Conservation (phyloP, 1,140 invertebrate species). For the Heliconius nattereri region DNA sequence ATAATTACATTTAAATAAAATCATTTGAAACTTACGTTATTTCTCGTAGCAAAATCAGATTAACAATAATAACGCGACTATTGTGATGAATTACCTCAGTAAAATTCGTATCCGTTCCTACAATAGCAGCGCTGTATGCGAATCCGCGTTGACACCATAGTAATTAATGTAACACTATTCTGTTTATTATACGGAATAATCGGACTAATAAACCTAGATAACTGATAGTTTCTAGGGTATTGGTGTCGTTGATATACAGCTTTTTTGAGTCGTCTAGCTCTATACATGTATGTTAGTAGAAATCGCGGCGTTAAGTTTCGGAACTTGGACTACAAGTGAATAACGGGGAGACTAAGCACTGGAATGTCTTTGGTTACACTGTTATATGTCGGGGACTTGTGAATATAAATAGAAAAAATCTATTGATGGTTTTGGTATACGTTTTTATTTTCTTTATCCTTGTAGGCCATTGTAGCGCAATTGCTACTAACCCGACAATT, state of each 20-base stretch:
- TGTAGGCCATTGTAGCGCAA: too few species aligned
- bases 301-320: not conserved
- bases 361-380: too few species aligned
- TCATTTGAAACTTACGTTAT: too few species aligned
- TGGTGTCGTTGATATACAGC: not conserved
- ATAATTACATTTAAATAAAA: too few species aligned
- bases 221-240: not conserved
- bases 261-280: not conserved
- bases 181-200: conserved; percentile 9
- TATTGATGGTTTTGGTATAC: too few species aligned
- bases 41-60: too few species aligned
- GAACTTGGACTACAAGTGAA: too few species aligned
- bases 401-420: too few species aligned
- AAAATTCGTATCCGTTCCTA: not conserved
- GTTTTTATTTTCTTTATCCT: too few species aligned
- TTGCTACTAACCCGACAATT: too few species aligned
- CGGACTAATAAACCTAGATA: not conserved
- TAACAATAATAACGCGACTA: not conserved
- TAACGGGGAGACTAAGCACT: too few species aligned
- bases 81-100: not conserved
- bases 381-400: too few species aligned
- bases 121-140: not conserved
- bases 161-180: conserved; percentile 18
- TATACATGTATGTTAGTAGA: not conserved
- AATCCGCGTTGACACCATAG: not conserved